Percentiles rank a stretch among this genome's conserved stretches.
phyloP scores from a whole-genome alignment of 64 coral and sea anemone genomes.

The Dendronephthya gigantea region DNA sequence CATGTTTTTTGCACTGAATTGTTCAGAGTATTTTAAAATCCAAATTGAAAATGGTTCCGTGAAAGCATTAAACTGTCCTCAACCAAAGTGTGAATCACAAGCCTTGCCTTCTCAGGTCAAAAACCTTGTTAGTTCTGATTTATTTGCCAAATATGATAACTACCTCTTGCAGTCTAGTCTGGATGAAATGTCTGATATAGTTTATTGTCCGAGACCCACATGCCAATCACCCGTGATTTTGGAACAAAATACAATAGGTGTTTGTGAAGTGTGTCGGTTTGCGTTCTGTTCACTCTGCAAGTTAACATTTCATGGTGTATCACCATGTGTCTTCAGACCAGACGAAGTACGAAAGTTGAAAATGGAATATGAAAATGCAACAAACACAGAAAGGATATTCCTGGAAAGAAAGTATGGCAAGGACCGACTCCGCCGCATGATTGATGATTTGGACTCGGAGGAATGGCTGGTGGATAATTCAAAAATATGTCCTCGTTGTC shows the following conservation, averaged over 20 bases:
- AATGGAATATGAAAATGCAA: constrained; percentile 52
- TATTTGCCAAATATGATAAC: constrained; percentile 93
- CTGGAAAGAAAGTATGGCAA: constrained; percentile 84
- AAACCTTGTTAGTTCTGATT: constrained; percentile 61
- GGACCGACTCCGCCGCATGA: constrained; percentile 48
- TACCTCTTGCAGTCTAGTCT: constrained; percentile 78
- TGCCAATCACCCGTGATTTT: constrained; percentile 70
- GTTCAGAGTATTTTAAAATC: constrained; percentile 69
- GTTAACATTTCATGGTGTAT: constrained; percentile 71
- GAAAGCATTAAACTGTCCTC: constrained; percentile 67
- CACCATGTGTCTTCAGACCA: constrained; percentile 67
- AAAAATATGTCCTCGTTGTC: constrained; percentile 73
- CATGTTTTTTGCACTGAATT: constrained; percentile 85
- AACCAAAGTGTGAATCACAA: constrained; percentile 72
- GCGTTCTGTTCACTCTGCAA: constrained; percentile 85
- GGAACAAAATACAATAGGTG: constrained; percentile 69
- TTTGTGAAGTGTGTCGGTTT: constrained; percentile 56
- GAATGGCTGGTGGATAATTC: constrained; percentile 76
- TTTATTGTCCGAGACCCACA: constrained; percentile 65
- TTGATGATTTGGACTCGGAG: constrained; percentile 73
- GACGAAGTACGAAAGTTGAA: constrained; percentile 52
- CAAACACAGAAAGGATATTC: constrained; percentile 48
- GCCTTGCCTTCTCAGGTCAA: constrained; percentile 90
- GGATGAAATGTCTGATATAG: constrained; percentile 88
- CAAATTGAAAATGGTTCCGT: constrained; percentile 81